Evolutionary conservation across 1,140 invertebrate genomes (phyloP), one percentile per base, ranked within the genome.

Genomic region (Neodiprion lecontei): DNA sequence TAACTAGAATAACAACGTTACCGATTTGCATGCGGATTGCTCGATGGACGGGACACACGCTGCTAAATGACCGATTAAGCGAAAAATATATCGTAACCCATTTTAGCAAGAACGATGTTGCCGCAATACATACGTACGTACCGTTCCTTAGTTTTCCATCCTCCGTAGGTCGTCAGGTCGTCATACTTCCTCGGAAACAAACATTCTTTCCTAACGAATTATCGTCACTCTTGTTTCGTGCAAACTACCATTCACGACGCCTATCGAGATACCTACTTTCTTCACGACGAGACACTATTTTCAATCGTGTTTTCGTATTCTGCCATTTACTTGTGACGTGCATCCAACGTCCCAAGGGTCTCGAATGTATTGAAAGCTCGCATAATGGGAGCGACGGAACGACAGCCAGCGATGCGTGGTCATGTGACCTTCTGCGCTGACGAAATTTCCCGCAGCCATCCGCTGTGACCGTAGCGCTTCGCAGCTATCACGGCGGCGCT

Each of bases 101-200:
- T 61, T 61, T 61, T 61, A 61, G 53, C 53, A 17, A 61, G 11
- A 40, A 40, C 28, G 28, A 61, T 61, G 28, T 40, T 40, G 28
- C 28, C 28, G 28, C 28, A 40, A 40, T 40, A 40, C 28, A 40
- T 40, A 40, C 28, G 28, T 14, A 12, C 53, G 53, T 61, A 61
- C 53, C 53, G 53, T 61, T 61, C 53, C 53, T 61, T 40, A 61
- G 53, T 61, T 61, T 61, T 61, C 53, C 53, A 61, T 61, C n/a
- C 53, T 61, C n/a, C 53, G 53, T 61, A 17, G 53, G 53, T 40
- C 28, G 53, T 61, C 53, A 61, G n/a, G 53, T 61, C 53, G 53
- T 17, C 53, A 61, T 61, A 12, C 53, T 61, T 14, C 11, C 53
- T 14, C 11, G 53, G 9, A 61, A 61, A 61, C 53, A 61, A 17